These are phyloP conservation scores for Dromas ardeola DNA, from an alignment of 2,113 vertebrate genomes.

Conservation along the genomic window DNA sequence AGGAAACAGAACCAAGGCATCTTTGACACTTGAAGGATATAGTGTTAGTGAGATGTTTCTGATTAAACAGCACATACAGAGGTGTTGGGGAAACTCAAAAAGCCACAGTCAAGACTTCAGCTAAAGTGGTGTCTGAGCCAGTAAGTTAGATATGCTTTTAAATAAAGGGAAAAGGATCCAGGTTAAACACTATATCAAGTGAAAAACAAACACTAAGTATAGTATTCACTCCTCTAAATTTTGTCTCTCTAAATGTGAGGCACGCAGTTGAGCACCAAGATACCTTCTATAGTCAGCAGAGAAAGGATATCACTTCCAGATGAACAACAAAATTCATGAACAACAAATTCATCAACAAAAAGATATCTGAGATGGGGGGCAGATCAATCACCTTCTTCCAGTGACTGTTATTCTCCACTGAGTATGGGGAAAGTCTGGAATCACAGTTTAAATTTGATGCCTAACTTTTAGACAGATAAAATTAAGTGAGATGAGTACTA, in stretches of 20 bases:
- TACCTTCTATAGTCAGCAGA: background rate
- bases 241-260: background rate
- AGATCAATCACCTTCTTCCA: background rate
- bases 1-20: background rate
- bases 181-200: background rate
- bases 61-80: background rate
- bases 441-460: background rate
- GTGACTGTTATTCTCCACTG: background rate
- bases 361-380: background rate
- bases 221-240: background rate
- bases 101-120: background rate
- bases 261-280: fast-evolving
- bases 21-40: background rate
- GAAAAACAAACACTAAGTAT: background rate
- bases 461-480: background rate
- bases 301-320: background rate
- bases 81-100: background rate
- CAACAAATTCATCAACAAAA: background rate
- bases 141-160: background rate
- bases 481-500: constrained; percentile 25
- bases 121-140: background rate
- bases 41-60: background rate
- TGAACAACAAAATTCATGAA: background rate
- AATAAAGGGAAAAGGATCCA: background rate
- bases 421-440: background rate